Percentiles rank a stretch among this genome's conserved stretches.
Conservation (phyloP, 2,888 invertebrate species). For the Biston stratarius region DNA sequence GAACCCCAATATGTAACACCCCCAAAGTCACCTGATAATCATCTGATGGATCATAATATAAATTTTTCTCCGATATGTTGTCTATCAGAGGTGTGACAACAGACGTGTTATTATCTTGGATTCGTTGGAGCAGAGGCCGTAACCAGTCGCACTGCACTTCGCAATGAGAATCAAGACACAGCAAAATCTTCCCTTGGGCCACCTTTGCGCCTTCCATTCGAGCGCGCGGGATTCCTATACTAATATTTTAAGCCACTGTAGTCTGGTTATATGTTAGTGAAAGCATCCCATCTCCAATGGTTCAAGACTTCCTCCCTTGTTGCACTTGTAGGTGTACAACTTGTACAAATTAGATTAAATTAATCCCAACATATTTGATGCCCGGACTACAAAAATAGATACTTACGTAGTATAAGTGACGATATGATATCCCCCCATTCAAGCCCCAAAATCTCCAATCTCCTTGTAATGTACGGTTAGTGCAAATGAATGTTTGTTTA, state of each 20-base stretch:
- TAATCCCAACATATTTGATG: too few species aligned
- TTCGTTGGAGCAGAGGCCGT: not conserved
- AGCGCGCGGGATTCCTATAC: constrained; percentile 1
- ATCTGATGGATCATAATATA: not conserved
- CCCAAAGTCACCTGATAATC: constrained; percentile 8
- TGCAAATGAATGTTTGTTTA: too few species aligned
- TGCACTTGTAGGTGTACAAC: too few species aligned
- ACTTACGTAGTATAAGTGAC: not conserved
- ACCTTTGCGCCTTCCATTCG: not conserved
- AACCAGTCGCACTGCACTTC: constrained; percentile 1
- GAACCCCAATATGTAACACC: too few species aligned
- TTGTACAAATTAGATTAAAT: too few species aligned
- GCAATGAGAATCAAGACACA: not conserved
- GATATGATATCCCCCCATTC: not conserved
- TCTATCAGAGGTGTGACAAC: constrained; percentile 3
- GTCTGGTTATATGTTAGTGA: not conserved
- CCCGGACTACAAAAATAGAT: not conserved
- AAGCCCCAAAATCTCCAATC: constrained; percentile 17
- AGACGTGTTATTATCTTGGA: not conserved
- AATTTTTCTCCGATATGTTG: not conserved
- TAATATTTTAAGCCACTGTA: not conserved
- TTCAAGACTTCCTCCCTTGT: too few species aligned
- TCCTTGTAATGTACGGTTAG: constrained; percentile 59
- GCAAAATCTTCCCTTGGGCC: not conserved
- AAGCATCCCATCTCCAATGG: not conserved